Base-by-base conservation (phyloP, 2,113 vertebrate species). In the Perccottus glenii region DNA sequence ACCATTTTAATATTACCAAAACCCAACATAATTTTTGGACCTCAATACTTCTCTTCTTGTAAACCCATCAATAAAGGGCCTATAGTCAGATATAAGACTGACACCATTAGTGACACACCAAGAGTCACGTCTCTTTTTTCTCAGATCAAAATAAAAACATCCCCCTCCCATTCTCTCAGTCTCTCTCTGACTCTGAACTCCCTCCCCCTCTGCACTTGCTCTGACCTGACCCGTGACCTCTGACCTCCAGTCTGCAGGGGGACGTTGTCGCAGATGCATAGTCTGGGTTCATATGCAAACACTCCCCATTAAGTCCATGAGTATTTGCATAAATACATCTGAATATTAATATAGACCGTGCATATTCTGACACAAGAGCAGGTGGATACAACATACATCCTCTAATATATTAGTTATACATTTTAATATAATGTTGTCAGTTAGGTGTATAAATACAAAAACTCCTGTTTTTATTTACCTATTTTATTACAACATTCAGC, bases 281-380 rank as follows among this genome's bases (percentile, higher is more conserved):
- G n/a, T 48, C 47, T 51, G 67, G 55, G 70, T 80, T 80, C 71
- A 73, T 72, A 82, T 84, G 81, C 77, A 88, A 68, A 9, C 47
- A 11, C 3, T 38, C 53, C 4, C 50, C 62, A 43, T 32, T 52
- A 49, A 60, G 57, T 62, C 56, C 56, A 63, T 36, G 9, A 52
- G 3, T 11, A 70, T 88, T 86, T 63, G 72, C 81, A 88, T 80
- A 38, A 63, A 32, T 14, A 27, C 32, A 64, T 81, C 57, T 76
- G 55, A 77, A 72, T 71, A 84, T 81, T 11, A 44, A 61, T 16
- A 70, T n/a, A 4, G 4, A 8, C 9, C n/a, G 7, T 5, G 3
- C 11, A 19, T 44, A 36, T 51, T 55, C 52, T 2, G 12, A 9
- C 6, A 55, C 36, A 36, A n/a, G 19, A 27, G 52, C 52, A 55